Evolutionary conservation across 2,888 invertebrate genomes (phyloP).

Genomic region (Carcina quercana): DNA sequence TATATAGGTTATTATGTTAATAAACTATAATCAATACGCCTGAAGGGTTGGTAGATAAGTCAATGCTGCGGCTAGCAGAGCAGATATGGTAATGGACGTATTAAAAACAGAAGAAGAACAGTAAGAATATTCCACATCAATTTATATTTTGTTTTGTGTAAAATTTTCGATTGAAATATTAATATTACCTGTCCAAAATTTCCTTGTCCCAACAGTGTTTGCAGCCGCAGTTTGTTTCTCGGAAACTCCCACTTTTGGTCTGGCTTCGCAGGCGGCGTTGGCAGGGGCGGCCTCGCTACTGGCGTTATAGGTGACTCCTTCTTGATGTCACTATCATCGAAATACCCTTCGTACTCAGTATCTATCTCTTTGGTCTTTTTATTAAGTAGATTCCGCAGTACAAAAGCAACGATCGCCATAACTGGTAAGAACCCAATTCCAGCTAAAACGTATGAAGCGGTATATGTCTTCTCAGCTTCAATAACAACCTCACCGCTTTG

Average conservation of each 20-base stretch:
- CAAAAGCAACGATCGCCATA: conserved; percentile 71
- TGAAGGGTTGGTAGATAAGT: no score
- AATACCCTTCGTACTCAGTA: conserved; percentile 76
- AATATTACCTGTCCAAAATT: conserved; percentile 84
- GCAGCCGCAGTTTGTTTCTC: conserved; percentile 82
- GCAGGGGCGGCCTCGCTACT: conserved; percentile 72
- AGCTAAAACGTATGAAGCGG: conserved; percentile 76
- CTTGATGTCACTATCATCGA: conserved; percentile 71
- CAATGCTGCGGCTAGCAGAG: no score
- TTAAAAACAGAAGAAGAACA: no score
- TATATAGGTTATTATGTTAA: no score
- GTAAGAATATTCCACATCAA: no score
- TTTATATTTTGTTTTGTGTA: no score
- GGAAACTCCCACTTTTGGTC: conserved; percentile 85
- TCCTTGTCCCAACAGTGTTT: conserved; percentile 87
- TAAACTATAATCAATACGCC: no score
- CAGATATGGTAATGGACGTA: no score
- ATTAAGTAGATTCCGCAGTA: conserved; percentile 69
- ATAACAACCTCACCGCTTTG: conserved; percentile 70
- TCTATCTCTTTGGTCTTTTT: conserved; percentile 72
- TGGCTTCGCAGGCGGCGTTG: conserved; percentile 67
- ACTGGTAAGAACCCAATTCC: conserved; percentile 76
- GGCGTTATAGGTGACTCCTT: conserved; percentile 68
- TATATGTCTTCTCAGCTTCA: conserved; percentile 74
- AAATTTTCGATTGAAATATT: no score